phyloP scores from a whole-genome alignment of 2,888 invertebrate genomes.

The Caenorhabditis sp. region DNA sequence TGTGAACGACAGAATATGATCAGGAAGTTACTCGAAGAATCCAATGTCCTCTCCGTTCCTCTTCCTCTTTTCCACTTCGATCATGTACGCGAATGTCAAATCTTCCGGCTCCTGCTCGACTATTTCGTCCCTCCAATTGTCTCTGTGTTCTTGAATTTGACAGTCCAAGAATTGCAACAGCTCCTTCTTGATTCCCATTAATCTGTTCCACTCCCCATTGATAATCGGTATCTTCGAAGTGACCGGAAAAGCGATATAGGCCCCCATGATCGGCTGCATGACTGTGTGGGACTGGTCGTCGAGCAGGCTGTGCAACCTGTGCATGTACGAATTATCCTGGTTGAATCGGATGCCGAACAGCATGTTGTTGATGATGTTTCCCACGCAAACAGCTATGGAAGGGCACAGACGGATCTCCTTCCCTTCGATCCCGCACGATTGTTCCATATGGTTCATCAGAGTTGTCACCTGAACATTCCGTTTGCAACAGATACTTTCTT shows the following conservation, averaged over 20 bases:
- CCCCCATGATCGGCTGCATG: slow-evolving; percentile 71
- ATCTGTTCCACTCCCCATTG: slow-evolving; percentile 71
- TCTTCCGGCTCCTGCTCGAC: slow-evolving; percentile 66
- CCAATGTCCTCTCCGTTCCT: slow-evolving; percentile 66
- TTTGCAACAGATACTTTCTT: not conserved
- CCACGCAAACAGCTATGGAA: slow-evolving; percentile 74
- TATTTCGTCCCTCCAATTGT: slow-evolving; percentile 50
- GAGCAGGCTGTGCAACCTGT: slow-evolving; percentile 71
- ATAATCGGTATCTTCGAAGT: slow-evolving; percentile 72
- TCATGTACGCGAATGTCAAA: slow-evolving; percentile 76
- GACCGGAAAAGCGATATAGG: slow-evolving; percentile 73
- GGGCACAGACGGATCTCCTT: slow-evolving; percentile 57
- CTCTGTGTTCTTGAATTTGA: slow-evolving; percentile 68
- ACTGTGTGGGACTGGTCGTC: slow-evolving; percentile 73
- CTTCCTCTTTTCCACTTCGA: slow-evolving; percentile 72
- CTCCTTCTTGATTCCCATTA: slow-evolving; percentile 67
- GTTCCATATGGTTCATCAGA: slow-evolving; percentile 43
- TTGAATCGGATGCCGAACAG: slow-evolving; percentile 74
- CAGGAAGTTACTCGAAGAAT: slow-evolving; percentile 66
- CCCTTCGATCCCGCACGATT: slow-evolving; percentile 6
- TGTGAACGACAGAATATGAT: not conserved
- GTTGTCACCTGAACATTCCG: slow-evolving; percentile 55
- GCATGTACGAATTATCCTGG: slow-evolving; percentile 71
- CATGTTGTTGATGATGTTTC: slow-evolving; percentile 78
- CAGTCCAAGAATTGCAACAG: slow-evolving; percentile 69